phyloP scores from a whole-genome alignment of 1,140 invertebrate genomes.

The Drosophila subobscura region DNA sequence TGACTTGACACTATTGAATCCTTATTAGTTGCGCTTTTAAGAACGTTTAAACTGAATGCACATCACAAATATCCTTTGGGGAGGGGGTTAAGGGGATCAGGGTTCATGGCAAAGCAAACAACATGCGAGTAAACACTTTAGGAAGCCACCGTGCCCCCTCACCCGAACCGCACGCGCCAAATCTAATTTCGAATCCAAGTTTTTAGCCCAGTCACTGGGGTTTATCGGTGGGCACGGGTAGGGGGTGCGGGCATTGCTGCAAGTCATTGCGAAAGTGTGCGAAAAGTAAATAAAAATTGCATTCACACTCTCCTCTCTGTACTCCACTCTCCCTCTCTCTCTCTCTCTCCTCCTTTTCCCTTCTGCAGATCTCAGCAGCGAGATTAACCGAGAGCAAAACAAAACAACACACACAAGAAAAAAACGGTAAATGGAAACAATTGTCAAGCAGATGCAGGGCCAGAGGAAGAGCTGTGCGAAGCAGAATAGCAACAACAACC shows the following conservation, averaged over 20 bases:
- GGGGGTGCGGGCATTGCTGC: conserved; percentile 10
- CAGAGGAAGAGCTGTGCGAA: conserved; percentile 4
- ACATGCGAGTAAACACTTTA: conserved; percentile 18
- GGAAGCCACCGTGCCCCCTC: conserved; percentile 6
- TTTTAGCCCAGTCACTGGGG: conserved; percentile 44
- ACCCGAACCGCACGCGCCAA: conserved; percentile 17
- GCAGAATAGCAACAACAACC: conserved; percentile 41
- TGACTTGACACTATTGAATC: conserved; percentile 56
- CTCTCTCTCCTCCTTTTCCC: background rate
- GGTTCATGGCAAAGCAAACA: conserved; percentile 44
- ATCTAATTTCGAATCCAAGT: conserved; percentile 48
- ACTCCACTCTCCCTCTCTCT: background rate
- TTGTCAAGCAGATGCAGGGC: conserved; percentile 67
- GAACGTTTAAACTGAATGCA: conserved; percentile 30
- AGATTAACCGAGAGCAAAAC: conserved; percentile 49
- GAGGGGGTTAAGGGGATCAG: conserved; percentile 19
- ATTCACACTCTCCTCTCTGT: background rate
- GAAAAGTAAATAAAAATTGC: conserved; percentile 38
- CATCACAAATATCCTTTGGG: no score
- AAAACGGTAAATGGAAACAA: conserved; percentile 51
- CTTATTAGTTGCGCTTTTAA: conserved; percentile 74
- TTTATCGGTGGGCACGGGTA: conserved; percentile 1
- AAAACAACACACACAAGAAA: conserved; percentile 40
- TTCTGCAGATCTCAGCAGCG: conserved; percentile 14
- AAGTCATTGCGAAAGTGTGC: conserved; percentile 46